Base-by-base conservation (phyloP, 2,113 vertebrate species). In the Muscicapa adusta region DNA sequence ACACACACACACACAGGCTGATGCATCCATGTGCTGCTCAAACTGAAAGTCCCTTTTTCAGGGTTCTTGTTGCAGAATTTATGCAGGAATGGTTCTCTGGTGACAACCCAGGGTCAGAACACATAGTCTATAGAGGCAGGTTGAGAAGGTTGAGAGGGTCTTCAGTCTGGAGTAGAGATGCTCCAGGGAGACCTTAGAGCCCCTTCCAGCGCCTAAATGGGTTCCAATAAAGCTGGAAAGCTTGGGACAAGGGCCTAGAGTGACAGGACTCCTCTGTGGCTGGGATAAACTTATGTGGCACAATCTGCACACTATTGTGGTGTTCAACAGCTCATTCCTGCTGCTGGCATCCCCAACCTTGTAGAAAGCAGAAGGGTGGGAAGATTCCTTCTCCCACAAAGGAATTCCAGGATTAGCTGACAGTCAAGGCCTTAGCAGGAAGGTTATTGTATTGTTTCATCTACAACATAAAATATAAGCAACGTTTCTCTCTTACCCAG, bases 381-480 rank as follows among this genome's bases (percentile, higher is more conserved):
- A 94, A 56, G 72, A 70, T 62, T 47, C 26, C 83, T 80, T 66
- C 77, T 91, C 66, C 72, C 66, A 65, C 72, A 73, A 66, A 92
- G 67, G 66, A 83, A 68, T 90, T 73, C 45, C 76, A 63, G 87
- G 87, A 87, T 96, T 91, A 96, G 60, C 43, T 81, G 65, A 81
- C 19, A 73, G 86, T 66, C 24, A 9, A 83, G 72, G 51, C 56
- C 90, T 92, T 94, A 94, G 80, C 57, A 87, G 93, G 63, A 94
- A n/a, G 54, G 36, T 80, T 92, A 84, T 94, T 80, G 86, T 18
- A 67, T 76, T 62, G 51, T 91, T 83, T 84, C 85, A 95, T 38
- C 45, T 58, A 40, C 25, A n/a, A 31, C 43, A 58, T 66, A 95
- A 86, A 92, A 91, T 51, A 70, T 48, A 80, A 82, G 94, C 83